Conservation (phyloP, 2,888 invertebrate genomes). For the Cinara cedri region DNA sequence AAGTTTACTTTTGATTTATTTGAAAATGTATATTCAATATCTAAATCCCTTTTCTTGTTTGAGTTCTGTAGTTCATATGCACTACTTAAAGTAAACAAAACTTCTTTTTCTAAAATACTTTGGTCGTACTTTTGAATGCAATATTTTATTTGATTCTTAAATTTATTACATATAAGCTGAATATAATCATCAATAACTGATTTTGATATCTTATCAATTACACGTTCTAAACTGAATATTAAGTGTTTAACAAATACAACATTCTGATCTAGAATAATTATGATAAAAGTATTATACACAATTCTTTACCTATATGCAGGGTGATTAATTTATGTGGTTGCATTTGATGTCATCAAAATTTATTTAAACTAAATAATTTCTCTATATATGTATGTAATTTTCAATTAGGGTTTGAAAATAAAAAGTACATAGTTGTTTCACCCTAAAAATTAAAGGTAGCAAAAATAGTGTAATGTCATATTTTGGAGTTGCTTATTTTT, state of each 20-base stretch:
- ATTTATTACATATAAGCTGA: neutral
- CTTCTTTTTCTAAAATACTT: neutral
- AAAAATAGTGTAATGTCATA: too few species aligned
- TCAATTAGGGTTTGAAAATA: too few species aligned
- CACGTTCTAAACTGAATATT: neutral
- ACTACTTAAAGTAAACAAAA: neutral
- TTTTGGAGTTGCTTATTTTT: too few species aligned
- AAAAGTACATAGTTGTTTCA: too few species aligned
- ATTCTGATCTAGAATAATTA: constrained; percentile 23
- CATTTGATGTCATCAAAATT: too few species aligned
- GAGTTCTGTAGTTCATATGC: neutral
- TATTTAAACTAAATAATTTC: too few species aligned
- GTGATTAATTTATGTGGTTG: too few species aligned
- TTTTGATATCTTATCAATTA: constrained; percentile 11
- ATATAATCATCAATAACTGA: neutral
- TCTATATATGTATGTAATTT: too few species aligned
- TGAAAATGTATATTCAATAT: neutral
- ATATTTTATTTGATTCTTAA: neutral
- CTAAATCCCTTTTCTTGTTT: neutral
- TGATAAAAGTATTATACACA: neutral
- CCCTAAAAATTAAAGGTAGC: too few species aligned
- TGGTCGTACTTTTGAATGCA: neutral
- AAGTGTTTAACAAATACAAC: constrained; percentile 25
- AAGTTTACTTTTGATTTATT: neutral
- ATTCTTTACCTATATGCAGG: neutral